Conservation (phyloP, 2,797 vertebrate species). For the Schizopygopsis pylzovi region DNA sequence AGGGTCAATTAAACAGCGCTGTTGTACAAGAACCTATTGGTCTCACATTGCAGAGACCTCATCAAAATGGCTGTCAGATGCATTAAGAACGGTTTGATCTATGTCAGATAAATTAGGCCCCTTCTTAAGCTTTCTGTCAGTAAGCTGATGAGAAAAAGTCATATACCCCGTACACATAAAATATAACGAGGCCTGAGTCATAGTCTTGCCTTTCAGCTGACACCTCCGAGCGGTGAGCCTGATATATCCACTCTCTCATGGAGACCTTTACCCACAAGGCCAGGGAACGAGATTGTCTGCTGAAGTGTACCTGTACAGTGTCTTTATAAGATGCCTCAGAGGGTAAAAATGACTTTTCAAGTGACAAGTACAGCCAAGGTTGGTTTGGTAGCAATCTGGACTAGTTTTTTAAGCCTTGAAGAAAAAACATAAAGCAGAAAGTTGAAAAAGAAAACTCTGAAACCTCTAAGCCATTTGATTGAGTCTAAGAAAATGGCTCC, state of each 20-base stretch:
- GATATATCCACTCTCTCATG: constrained; percentile 38
- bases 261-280: constrained; percentile 36
- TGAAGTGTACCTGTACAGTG: constrained; percentile 23
- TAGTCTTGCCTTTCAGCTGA: constrained; percentile 48
- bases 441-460: background rate
- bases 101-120: constrained; percentile 72
- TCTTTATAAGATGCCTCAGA: constrained; percentile 33
- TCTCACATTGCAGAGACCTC: constrained; percentile 68
- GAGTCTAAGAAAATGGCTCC: background rate
- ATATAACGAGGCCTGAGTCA: constrained; percentile 64
- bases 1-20: constrained; percentile 66
- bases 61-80: constrained; percentile 72
- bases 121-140: constrained; percentile 68
- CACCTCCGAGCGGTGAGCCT: constrained; percentile 45
- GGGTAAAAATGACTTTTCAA: constrained; percentile 39
- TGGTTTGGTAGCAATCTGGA: background rate
- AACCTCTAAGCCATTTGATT: background rate
- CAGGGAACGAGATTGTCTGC: constrained; percentile 35
- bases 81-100: constrained; percentile 71
- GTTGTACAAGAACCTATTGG: constrained; percentile 52
- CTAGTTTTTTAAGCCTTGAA: constrained; percentile 1
- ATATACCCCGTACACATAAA: constrained; percentile 63
- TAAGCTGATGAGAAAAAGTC: constrained; percentile 67
- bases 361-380: constrained; percentile 21
- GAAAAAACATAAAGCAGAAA: background rate